Conservation (phyloP, 2,888 invertebrate genomes). For the Ochropacha duplaris region DNA sequence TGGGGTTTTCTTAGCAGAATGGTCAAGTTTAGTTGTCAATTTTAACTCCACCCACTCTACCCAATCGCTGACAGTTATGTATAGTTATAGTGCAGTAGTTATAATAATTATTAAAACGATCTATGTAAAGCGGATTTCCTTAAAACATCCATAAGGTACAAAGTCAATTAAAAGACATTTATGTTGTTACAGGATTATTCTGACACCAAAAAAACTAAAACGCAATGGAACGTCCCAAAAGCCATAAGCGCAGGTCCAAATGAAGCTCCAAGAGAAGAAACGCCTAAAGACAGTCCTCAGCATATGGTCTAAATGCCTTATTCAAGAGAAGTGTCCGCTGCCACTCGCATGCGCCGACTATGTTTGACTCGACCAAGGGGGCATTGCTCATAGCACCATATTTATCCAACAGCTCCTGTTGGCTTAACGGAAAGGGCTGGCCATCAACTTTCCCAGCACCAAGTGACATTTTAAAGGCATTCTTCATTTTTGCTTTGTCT, state of each 20-base stretch:
- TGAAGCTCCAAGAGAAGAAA: slow-evolving; percentile 18
- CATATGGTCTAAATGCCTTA: slow-evolving; percentile 79
- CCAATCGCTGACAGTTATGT: no score
- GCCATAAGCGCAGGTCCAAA: not conserved
- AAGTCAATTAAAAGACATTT: not conserved
- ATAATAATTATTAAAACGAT: no score
- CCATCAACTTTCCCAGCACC: slow-evolving; percentile 85
- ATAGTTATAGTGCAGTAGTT: no score
- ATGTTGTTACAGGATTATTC: not conserved
- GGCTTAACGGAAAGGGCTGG: slow-evolving; percentile 86
- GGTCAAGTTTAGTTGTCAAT: no score
- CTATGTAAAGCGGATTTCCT: no score
- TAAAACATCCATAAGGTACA: no score
- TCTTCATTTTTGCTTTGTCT: slow-evolving; percentile 89
- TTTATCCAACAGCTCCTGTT: slow-evolving; percentile 92
- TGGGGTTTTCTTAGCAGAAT: no score
- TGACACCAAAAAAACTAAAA: not conserved
- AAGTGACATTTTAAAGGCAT: slow-evolving; percentile 89
- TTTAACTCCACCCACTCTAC: no score
- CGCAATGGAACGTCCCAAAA: not conserved
- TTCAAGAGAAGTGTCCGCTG: slow-evolving; percentile 72
- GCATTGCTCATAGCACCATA: slow-evolving; percentile 90
- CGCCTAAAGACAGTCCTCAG: slow-evolving; percentile 70
- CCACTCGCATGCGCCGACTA: slow-evolving; percentile 76
- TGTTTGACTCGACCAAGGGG: slow-evolving; percentile 86